These are phyloP conservation scores for Teinopalpus imperialis DNA, from an alignment of 2,888 invertebrate species.

Conservation along the genomic window DNA sequence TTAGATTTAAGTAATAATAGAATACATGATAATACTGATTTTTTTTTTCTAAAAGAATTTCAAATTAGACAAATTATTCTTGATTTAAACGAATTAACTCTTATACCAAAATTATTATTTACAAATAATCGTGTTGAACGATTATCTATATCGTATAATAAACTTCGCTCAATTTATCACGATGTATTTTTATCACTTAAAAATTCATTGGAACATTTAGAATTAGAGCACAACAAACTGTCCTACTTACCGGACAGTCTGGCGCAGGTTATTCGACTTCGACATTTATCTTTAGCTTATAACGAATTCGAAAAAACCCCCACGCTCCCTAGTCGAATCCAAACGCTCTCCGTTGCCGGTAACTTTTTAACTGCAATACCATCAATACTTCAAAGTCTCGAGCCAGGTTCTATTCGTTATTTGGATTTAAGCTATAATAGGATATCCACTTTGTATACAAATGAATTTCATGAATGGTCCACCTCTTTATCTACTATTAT, in stretches of 20 bases:
- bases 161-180: conserved; percentile 85
- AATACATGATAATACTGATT: conserved; percentile 85
- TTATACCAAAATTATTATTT: conserved; percentile 85
- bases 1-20: conserved; percentile 93
- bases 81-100: conserved; percentile 88
- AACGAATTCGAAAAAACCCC: conserved; percentile 84
- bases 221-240: conserved; percentile 91
- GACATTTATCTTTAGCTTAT: conserved; percentile 91
- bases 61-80: conserved; percentile 91
- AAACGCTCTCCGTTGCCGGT: conserved; percentile 90
- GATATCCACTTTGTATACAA: conserved; percentile 88
- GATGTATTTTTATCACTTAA: conserved; percentile 88
- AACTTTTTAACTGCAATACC: conserved; percentile 90
- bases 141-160: conserved; percentile 90
- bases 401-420: conserved; percentile 87
- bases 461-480: conserved; percentile 91
- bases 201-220: conserved; percentile 89
- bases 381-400: conserved; percentile 86
- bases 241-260: conserved; percentile 87
- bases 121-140: conserved; percentile 87
- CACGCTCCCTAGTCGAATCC: conserved; percentile 85
- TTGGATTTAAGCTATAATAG: conserved; percentile 94
- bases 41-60: conserved; percentile 86
- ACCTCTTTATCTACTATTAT: conserved; percentile 89
- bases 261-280: conserved; percentile 84